Evolutionary conservation across 2,113 vertebrate species (phyloP).

Genomic region (Psophia crepitans): DNA sequence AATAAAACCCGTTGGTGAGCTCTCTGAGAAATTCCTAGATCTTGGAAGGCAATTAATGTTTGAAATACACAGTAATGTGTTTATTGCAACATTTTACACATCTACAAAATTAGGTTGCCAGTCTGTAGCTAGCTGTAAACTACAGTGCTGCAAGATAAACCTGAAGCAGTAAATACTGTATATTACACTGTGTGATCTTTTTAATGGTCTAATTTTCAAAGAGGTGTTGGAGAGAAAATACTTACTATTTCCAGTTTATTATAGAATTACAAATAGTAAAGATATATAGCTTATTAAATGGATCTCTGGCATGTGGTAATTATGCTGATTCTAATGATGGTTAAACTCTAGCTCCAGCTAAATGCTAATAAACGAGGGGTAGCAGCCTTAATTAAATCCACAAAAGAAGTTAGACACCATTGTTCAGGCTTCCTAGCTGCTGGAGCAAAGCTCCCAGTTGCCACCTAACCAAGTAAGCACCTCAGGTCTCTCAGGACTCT

Average conservation of each 20-base stretch:
- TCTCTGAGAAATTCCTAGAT: constrained; percentile 63
- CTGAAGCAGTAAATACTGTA: not conserved
- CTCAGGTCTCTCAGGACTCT: not conserved
- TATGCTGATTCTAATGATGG: not conserved
- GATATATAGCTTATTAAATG: not conserved
- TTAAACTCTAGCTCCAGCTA: not conserved
- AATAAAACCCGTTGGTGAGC: constrained; percentile 65
- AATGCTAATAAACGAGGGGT: not conserved
- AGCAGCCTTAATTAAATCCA: not conserved
- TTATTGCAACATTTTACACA: constrained; percentile 66
- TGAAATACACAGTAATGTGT: constrained; percentile 72
- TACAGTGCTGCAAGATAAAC: constrained; percentile 13
- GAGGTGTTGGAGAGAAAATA: not conserved
- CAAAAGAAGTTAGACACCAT: not conserved
- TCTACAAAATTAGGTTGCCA: constrained; percentile 28
- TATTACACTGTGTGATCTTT: not conserved
- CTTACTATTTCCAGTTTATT: not conserved
- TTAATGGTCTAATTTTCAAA: constrained; percentile 12
- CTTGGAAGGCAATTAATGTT: constrained; percentile 57
- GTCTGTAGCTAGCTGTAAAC: constrained; percentile 38
- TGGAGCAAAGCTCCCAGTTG: not conserved
- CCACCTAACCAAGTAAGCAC: not conserved
- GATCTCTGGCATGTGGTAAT: not conserved
- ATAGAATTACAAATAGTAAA: not conserved
- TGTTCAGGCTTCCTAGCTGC: not conserved